phyloP scores from a whole-genome alignment of 2,113 vertebrate genomes.

The Saguinus imperator region DNA sequence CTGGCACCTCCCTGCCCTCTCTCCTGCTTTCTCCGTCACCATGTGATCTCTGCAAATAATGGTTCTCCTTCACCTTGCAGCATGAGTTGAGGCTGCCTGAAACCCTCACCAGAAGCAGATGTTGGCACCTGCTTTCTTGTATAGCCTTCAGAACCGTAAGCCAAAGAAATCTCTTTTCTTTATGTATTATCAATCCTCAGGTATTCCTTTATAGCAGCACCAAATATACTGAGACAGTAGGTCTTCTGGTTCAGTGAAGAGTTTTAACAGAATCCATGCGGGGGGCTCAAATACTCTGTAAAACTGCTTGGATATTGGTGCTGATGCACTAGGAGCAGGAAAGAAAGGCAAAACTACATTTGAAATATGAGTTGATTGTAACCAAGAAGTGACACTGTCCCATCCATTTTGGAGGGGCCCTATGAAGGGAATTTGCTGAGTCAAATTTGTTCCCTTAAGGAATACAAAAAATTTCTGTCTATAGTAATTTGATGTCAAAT shows the following conservation, averaged over 20 bases:
- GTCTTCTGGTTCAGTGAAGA: neutral
- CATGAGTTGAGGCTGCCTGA: neutral
- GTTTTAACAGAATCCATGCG: neutral
- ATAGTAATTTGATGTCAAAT: neutral
- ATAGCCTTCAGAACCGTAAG: neutral
- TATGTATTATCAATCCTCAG: neutral
- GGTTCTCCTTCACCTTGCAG: neutral
- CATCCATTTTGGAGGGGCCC: neutral
- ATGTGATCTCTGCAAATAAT: neutral
- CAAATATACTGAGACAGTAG: neutral
- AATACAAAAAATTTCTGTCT: neutral
- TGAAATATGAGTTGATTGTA: neutral
- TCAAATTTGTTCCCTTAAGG: neutral
- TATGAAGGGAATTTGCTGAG: neutral
- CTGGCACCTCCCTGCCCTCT: neutral
- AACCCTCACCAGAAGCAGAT: neutral
- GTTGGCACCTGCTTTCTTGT: neutral
- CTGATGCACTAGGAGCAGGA: neutral
- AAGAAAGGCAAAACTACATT: neutral
- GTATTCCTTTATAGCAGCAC: neutral
- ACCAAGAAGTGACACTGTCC: neutral
- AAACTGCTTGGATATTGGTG: neutral
- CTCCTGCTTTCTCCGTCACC: neutral
- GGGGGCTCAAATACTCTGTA: neutral
- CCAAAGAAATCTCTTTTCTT: neutral